Evolutionary conservation across 2,888 invertebrate genomes (phyloP).

Genomic region (Drosophila pseudotalamancana): DNA sequence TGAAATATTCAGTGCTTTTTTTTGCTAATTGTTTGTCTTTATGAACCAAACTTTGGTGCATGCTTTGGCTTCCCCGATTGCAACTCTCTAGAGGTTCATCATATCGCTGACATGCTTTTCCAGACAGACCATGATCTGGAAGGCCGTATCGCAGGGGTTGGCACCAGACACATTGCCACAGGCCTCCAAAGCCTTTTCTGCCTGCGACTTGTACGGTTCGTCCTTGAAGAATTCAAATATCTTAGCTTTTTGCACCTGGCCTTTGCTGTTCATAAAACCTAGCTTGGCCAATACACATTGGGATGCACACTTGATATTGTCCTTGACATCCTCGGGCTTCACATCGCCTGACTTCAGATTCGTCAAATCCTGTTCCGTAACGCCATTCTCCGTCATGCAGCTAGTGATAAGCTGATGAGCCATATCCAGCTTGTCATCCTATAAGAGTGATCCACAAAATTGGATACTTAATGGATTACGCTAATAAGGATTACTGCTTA

Average conservation of each 20-base stretch:
- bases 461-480: no score
- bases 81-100: slow-evolving; percentile 1
- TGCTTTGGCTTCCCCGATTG: not conserved
- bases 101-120: not conserved
- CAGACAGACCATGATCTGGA: slow-evolving; percentile 42
- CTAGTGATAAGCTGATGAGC: not conserved
- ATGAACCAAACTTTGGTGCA: not conserved
- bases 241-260: slow-evolving; percentile 21
- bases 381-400: slow-evolving; percentile 50
- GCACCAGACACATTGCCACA: slow-evolving; percentile 37
- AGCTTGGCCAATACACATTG: slow-evolving; percentile 47
- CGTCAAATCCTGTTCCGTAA: slow-evolving; percentile 33
- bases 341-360: slow-evolving; percentile 44
- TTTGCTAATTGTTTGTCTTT: not conserved
- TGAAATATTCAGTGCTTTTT: slow-evolving; percentile 1
- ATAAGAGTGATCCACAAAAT: not conserved
- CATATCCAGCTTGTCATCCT: slow-evolving; percentile 9
- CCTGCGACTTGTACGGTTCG: not conserved
- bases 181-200: slow-evolving; percentile 20
- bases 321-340: slow-evolving; percentile 33
- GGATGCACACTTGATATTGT: slow-evolving; percentile 54
- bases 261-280: slow-evolving; percentile 48
- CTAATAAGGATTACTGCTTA: slow-evolving; percentile 3
- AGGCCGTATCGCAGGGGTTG: slow-evolving; percentile 60
- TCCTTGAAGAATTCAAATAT: slow-evolving; percentile 18